Conservation (phyloP, 2,113 vertebrate species). For the Phylloscopus trochiloides region DNA sequence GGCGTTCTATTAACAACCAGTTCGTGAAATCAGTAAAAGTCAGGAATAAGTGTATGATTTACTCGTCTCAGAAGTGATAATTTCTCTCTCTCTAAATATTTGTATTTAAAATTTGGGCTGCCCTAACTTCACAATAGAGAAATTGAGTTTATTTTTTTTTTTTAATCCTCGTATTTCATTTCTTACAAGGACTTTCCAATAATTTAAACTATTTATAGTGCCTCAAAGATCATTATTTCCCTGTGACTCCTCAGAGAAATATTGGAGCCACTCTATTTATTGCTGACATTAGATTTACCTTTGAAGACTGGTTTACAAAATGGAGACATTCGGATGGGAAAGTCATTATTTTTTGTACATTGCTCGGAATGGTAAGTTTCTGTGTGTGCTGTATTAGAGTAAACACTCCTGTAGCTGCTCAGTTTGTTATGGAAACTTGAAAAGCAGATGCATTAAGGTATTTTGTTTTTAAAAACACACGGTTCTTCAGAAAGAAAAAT, state of each 20-base stretch:
- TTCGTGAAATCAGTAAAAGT: constrained; percentile 55
- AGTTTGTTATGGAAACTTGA: constrained; percentile 35
- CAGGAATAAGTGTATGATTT: constrained; percentile 51
- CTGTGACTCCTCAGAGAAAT: constrained; percentile 62
- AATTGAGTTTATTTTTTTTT: background rate
- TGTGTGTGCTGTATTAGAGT: constrained; percentile 19
- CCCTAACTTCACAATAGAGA: constrained; percentile 36
- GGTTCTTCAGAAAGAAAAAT: constrained; percentile 1
- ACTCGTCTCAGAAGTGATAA: constrained; percentile 45
- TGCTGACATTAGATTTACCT: constrained; percentile 71
- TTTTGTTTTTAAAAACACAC: constrained; percentile 27
- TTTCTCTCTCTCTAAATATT: constrained; percentile 67
- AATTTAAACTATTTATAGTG: constrained; percentile 75
- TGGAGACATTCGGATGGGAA: constrained; percentile 64
- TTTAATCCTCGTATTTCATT: constrained; percentile 60
- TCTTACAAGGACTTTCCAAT: constrained; percentile 68
- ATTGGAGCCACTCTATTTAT: constrained; percentile 64
- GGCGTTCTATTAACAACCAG: background rate
- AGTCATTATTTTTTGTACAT: constrained; percentile 65
- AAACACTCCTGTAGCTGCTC: constrained; percentile 28
- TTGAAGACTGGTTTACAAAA: constrained; percentile 72
- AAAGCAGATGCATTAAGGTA: constrained; percentile 34
- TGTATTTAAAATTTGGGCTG: constrained; percentile 63
- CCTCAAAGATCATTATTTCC: constrained; percentile 70
- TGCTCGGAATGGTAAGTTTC: constrained; percentile 33